Conservation (phyloP, 2,797 vertebrate genomes). For the Anabacerthia variegaticeps region DNA sequence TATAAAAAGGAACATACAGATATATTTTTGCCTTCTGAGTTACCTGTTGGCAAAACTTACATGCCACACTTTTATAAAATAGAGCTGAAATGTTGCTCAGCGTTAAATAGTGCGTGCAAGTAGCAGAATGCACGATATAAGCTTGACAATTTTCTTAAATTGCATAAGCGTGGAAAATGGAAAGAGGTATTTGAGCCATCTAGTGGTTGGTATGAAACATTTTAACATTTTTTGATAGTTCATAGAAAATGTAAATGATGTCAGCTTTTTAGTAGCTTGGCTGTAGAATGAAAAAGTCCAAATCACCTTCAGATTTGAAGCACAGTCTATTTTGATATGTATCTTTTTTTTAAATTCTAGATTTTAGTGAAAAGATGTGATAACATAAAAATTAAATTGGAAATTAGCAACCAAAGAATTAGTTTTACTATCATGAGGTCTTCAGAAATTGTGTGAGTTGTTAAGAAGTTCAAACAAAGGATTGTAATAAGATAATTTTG, state of each 20-base stretch:
- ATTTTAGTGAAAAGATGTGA: neutral
- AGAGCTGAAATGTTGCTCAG: neutral
- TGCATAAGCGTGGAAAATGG: neutral
- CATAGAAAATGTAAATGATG: neutral
- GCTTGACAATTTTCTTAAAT: neutral
- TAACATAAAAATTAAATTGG: neutral
- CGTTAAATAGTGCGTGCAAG: neutral
- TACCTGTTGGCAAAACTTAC: neutral
- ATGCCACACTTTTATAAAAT: neutral
- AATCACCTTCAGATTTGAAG: neutral
- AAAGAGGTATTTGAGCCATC: conserved; percentile 62
- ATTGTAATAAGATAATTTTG: neutral
- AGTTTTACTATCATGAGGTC: neutral
- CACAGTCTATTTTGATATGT: neutral
- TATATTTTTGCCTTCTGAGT: neutral
- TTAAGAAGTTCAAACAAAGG: neutral
- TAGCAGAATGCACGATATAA: neutral
- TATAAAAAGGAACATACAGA: neutral
- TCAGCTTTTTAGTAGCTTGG: neutral
- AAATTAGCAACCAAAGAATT: neutral
- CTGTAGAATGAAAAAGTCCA: neutral
- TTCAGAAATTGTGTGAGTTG: neutral
- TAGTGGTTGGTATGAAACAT: conserved; percentile 59
- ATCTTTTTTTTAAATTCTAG: neutral
- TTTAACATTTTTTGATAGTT: neutral